These are phyloP conservation scores for Murina feae DNA, from an alignment of 2,113 vertebrate genomes.

Conservation along the genomic window DNA sequence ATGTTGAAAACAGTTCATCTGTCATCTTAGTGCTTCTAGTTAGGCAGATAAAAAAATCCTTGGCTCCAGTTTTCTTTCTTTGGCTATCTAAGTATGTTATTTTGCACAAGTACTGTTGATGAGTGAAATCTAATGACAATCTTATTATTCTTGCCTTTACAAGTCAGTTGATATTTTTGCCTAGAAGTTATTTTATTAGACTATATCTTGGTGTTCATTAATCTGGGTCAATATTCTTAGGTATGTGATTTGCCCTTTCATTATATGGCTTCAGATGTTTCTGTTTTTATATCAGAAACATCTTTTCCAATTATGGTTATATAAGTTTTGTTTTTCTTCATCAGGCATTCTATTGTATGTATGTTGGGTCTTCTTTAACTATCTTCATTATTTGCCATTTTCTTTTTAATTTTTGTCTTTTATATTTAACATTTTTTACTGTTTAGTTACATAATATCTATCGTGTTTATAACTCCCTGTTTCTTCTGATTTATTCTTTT, in stretches of 20 bases:
- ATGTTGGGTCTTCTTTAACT: neutral
- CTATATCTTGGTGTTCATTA: neutral
- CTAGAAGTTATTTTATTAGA: neutral
- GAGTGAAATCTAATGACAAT: neutral
- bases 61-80: neutral
- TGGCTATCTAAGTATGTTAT: neutral
- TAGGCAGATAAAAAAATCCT: neutral
- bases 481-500: neutral
- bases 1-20: neutral
- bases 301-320: neutral
- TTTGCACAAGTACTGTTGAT: neutral
- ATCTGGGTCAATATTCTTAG: neutral
- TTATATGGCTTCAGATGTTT: constrained; percentile 9
- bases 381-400: neutral
- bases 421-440: neutral
- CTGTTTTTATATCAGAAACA: neutral
- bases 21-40: neutral
- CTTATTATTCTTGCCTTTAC: neutral
- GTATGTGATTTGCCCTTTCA: neutral
- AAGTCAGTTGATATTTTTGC: neutral
- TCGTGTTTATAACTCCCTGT: neutral
- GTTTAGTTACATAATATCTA: neutral
- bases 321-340: neutral
- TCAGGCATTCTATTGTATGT: neutral
- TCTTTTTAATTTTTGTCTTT: neutral